Evolutionary conservation across 2,113 vertebrate species (phyloP), one percentile per base, ranked within the genome.

Genomic region (Percina caprodes): DNA sequence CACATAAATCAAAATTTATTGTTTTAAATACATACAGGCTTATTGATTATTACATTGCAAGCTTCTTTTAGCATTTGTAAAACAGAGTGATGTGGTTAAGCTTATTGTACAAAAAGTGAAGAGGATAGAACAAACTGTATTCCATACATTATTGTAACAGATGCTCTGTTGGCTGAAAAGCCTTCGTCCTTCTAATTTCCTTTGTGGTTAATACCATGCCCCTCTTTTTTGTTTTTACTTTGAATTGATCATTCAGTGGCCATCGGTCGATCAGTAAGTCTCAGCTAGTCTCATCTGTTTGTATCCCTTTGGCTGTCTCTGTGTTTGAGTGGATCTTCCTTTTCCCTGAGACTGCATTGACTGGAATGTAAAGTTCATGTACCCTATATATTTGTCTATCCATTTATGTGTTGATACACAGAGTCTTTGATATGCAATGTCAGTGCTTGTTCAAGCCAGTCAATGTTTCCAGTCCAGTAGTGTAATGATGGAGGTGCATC

Each of bases 221-320:
- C 88, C 81, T 90, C 76, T 88, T 91, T 90, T 89, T 91, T 86
- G 24, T 77, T 89, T 89, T 93, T 85, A 89, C 87, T 93, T 91
- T 87, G 75, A 92, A 92, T 89, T 90, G 75, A 91, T 91, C 88
- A 85, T 89, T 94, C 94, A 95, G 92, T 94, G 94, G 92, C 94
- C 94, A 79, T 88, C 94, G 76, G 89, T 94, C 54, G 91, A 93
- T 91, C 91, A 95, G 94, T 95, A 95, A 95, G 94, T 95, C 82
- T 84, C 87, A 91, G 86, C 79, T 80, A 84, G 83, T 89, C 77
- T 88, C 46, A 76, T 90, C 74, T 89, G 30, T 89, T 69, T 90
- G 79, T 91, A n/a, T 84, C 55, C 83, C 74, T 80, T 74, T 90
- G 84, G 77, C 42, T 88, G 86, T 90, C 49, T 88, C 51, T 87